phyloP scores from a whole-genome alignment of 2,113 vertebrate species.

The Corythaeola cristata region DNA sequence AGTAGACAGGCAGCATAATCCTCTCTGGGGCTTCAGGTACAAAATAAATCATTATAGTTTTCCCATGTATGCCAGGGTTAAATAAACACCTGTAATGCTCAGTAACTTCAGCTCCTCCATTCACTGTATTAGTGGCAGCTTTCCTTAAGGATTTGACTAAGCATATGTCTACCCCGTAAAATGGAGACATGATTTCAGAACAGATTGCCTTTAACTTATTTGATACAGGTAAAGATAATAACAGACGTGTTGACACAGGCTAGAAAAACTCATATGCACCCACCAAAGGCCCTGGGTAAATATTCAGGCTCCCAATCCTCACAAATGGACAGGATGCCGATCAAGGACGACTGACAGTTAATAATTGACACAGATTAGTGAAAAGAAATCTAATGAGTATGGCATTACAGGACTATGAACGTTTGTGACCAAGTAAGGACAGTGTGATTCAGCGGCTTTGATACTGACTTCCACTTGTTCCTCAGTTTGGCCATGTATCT shows the following conservation, averaged over 20 bases:
- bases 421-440: neutral
- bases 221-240: neutral
- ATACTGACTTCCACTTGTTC: neutral
- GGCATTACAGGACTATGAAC: accelerated
- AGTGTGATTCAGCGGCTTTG: neutral
- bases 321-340: neutral
- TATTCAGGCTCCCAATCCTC: neutral
- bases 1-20: constrained; percentile 7
- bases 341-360: neutral
- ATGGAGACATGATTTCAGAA: neutral
- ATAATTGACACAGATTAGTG: neutral
- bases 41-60: constrained; percentile 34
- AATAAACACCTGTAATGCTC: constrained; percentile 14
- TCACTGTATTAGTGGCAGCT: neutral
- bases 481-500: neutral
- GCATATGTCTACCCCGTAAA: neutral
- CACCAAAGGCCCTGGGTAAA: neutral
- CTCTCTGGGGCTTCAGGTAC: neutral
- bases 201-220: neutral
- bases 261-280: neutral
- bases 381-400: neutral
- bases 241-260: neutral
- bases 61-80: constrained; percentile 34
- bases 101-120: neutral
- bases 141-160: constrained; percentile 47